Percentiles rank a stretch among this genome's conserved stretches.
Conservation (phyloP, 2,113 vertebrate species). For the Aptenodytes forsteri region DNA sequence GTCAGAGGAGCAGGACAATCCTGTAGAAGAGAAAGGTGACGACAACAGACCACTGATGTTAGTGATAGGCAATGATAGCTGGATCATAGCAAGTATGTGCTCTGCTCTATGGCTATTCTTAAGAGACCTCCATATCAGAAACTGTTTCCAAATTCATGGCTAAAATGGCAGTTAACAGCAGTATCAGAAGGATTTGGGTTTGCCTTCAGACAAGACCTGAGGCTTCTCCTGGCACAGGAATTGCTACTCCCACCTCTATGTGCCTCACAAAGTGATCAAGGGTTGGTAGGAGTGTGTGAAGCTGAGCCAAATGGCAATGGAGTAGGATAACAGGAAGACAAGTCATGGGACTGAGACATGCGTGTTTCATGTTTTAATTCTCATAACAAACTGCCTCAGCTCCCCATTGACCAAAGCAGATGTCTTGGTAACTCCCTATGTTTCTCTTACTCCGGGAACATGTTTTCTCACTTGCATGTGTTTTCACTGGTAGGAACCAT, state of each 20-base stretch:
- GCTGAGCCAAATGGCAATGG: neutral
- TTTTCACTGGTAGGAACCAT: neutral
- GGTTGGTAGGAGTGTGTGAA: neutral
- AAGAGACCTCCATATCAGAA: neutral
- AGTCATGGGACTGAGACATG: neutral
- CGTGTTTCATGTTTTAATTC: neutral
- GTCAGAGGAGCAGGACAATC: neutral
- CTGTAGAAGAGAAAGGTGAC: neutral
- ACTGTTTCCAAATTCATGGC: neutral
- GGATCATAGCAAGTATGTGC: neutral
- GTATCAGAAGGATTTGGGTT: neutral
- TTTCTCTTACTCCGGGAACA: neutral
- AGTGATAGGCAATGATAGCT: neutral
- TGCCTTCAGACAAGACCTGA: neutral
- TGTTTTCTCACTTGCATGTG: fast-evolving
- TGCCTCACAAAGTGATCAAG: neutral
- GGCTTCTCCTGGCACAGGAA: neutral
- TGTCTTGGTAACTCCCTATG: neutral
- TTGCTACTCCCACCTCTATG: neutral
- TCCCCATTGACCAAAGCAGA: neutral
- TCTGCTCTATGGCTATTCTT: neutral
- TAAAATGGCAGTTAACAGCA: neutral
- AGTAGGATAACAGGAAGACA: neutral
- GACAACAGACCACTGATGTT: fast-evolving
- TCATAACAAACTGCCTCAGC: neutral